Evolutionary conservation across 2,888 invertebrate genomes (phyloP), one percentile per base, ranked within the genome.

Genomic region (Ceriagrion tenellum): DNA sequence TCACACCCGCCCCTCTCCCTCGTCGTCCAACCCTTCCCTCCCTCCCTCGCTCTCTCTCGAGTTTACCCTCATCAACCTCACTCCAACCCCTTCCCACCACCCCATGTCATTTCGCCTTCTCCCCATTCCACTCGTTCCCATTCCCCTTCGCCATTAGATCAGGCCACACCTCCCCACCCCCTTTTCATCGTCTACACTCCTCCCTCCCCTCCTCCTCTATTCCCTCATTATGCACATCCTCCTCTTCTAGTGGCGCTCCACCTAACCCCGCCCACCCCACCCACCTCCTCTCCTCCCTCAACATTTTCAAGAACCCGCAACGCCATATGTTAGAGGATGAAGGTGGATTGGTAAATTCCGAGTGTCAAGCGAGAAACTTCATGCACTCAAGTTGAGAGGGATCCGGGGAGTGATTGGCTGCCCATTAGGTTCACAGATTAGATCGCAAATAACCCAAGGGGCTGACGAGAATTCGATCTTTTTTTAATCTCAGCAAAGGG

Each of bases 311-410:
- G 55, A 55, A 13, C 47, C 55, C 55, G 55, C 93, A 47, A 18
- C 93, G 93, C 93, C 93, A 93, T 93, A 93, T 93, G 93, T 93
- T 93, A 93, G 93, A 69, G 93, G 93, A 93, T 93, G 93, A 93
- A 93, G 93, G 93, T 69, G 93, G 93, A 93, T 93, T 93, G 93
- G 93, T 93, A 74, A 93, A 93, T 93, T 93, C 93, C 93, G 47
- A 93, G 93, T 93, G 93, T 93, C 93, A 93, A 93, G 69, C 93
- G 40, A 13, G 74, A 81, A 81, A n/a, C 93, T 93, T 69, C 93
- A 63, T 93, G 93, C 93, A 74, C 93, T 93, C 93, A 63, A 93
- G 89, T 55, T 13, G 35, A 35, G 40, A 26, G 47, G 59, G 93
- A 26, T 91, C n/a, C 40, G 56, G 90, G 90, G 59, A 91, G 93